Conservation (phyloP, 2,113 vertebrate species). For the Trogon melanurus region DNA sequence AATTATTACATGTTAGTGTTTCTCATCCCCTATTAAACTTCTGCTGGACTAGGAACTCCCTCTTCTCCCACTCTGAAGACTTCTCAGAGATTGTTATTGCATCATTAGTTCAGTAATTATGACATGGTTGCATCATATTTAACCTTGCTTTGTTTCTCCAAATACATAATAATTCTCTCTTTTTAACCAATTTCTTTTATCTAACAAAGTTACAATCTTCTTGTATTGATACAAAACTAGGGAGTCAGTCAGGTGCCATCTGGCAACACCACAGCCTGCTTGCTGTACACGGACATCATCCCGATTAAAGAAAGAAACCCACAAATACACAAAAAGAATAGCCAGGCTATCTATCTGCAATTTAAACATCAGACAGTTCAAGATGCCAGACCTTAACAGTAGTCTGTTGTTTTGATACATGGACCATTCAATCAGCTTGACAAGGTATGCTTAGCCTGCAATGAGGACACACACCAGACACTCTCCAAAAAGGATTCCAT, state of each 20-base stretch:
- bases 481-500: neutral
- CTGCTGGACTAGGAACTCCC: neutral
- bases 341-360: neutral
- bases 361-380: neutral
- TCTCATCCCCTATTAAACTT: neutral
- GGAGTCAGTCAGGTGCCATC: neutral
- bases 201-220: neutral
- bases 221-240: neutral
- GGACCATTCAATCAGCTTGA: neutral
- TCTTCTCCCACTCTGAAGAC: neutral
- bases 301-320: neutral
- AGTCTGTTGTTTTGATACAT: neutral
- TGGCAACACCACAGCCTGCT: neutral
- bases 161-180: neutral
- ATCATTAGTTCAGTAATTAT: neutral
- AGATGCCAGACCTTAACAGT: neutral
- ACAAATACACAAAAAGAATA: neutral
- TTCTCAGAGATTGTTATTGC: neutral
- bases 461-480: neutral
- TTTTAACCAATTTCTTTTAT: neutral
- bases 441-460: neutral
- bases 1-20: constrained; percentile 29
- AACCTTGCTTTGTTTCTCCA: neutral
- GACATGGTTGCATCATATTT: neutral
- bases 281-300: neutral